Conservation (phyloP, 2,888 invertebrate species). For the Odontomyia ornata region DNA sequence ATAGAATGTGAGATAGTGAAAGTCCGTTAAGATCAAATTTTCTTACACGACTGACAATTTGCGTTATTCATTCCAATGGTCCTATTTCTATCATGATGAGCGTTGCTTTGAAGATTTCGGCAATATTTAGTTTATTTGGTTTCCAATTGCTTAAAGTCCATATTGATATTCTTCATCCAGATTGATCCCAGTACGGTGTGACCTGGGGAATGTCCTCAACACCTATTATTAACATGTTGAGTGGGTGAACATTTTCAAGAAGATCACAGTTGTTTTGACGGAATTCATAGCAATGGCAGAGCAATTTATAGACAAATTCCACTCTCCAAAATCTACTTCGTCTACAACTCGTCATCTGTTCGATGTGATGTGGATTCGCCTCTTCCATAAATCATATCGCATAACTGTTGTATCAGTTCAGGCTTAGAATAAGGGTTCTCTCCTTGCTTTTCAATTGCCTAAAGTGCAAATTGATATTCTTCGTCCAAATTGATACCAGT, state of each 20-base stretch:
- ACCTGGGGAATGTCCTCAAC: slow-evolving; percentile 76
- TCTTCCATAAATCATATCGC: slow-evolving; percentile 74
- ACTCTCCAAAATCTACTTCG: slow-evolving; percentile 78
- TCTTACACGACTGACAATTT: slow-evolving; percentile 79
- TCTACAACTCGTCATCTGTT: slow-evolving; percentile 78
- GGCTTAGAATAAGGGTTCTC: too few species aligned
- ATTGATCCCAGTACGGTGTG: slow-evolving; percentile 79
- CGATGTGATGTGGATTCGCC: slow-evolving; percentile 79
- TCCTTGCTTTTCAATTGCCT: slow-evolving; percentile 81
- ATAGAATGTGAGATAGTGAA: slow-evolving; percentile 75
- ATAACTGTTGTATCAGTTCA: too few species aligned
- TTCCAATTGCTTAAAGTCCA: slow-evolving; percentile 82
- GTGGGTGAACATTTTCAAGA: slow-evolving; percentile 73
- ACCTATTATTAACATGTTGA: slow-evolving; percentile 72
- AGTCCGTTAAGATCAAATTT: slow-evolving; percentile 79
- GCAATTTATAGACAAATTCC: slow-evolving; percentile 76
- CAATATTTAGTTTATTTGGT: slow-evolving; percentile 71
- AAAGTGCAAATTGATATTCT: slow-evolving; percentile 77
- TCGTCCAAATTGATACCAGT: slow-evolving; percentile 77
- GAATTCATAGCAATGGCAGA: slow-evolving; percentile 79
- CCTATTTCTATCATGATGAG: slow-evolving; percentile 77
- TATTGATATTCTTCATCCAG: slow-evolving; percentile 75
- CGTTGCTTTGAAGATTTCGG: slow-evolving; percentile 77
- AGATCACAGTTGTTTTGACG: slow-evolving; percentile 76
- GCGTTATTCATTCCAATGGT: slow-evolving; percentile 76